Base-by-base conservation (phyloP, 2,113 vertebrate species). In the Neolamprologus longior region DNA sequence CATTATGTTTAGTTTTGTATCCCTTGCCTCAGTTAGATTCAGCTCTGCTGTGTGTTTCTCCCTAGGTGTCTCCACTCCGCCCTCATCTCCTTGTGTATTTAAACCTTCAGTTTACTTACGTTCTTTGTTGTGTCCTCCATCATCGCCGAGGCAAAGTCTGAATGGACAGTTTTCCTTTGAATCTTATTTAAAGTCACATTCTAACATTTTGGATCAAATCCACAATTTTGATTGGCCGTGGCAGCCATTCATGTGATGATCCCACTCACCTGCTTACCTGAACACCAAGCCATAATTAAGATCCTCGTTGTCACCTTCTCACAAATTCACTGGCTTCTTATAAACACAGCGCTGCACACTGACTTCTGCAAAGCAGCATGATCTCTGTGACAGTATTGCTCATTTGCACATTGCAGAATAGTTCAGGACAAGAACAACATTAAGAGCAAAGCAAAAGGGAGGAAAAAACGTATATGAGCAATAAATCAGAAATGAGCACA, bases 101-200 rank as follows among this genome's bases (percentile, higher is more conserved):
- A 66, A 1, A 37, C 61, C 1, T 37, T 63, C 2, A 35, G 6
- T 66, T 37, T 66, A 2, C 33, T 37, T n/a, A 12, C 3, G 10
- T 66, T 37, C 33, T 2, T 66, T 66, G 31, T 37, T 66, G 17
- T 66, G 33, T 37, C 33, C 33, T 66, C 61, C 61, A 2, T 66
- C 61, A n/a, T 66, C 1, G 0, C 33, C 0, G 4, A 66, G 19
- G 33, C 10, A 66, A 24, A 42, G 66, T 71, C 66, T 42, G 12
- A 42, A 71, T 42, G 66, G 37, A 42, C n/a, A 68, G 19, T 40
- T 40, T 68, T 40, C 10, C 35, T 68, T 40, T 40, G 7, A 68
- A 4, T 68, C 33, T 40, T 68, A 0, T 0, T 37, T 0, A 71
- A 71, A 71, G 21, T 28, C 21, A 73, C 8, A 73, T 17, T 5